Evolutionary conservation across 2,113 vertebrate genomes (phyloP).

Genomic region (Sinocyclocheilus grahami): DNA sequence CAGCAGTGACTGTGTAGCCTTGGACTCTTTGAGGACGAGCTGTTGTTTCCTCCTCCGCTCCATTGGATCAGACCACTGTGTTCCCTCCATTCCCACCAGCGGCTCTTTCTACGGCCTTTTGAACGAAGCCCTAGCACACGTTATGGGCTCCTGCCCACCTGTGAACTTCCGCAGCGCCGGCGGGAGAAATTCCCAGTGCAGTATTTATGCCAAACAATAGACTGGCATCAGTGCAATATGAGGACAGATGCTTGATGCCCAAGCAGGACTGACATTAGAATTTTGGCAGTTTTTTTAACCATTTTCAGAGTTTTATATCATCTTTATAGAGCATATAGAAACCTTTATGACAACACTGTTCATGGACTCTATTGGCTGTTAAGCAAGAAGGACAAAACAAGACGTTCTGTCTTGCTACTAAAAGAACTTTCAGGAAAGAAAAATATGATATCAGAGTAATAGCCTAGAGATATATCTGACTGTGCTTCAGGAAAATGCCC

Average conservation of each 20-base stretch:
- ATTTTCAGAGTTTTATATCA: slow-evolving; percentile 75
- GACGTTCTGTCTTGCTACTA: slow-evolving; percentile 79
- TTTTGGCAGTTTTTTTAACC: slow-evolving; percentile 64
- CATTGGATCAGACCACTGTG: slow-evolving; percentile 45
- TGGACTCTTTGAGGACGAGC: slow-evolving; percentile 40
- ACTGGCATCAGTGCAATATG: slow-evolving; percentile 74
- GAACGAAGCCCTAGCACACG: slow-evolving; percentile 22
- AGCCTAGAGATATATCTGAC: slow-evolving; percentile 79
- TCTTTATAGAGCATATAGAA: slow-evolving; percentile 74
- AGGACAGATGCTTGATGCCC: slow-evolving; percentile 78
- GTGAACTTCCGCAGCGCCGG: slow-evolving; percentile 66
- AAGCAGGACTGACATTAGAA: slow-evolving; percentile 73
- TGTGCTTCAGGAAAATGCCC: slow-evolving; percentile 77
- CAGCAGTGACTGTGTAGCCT: slow-evolving; percentile 37
- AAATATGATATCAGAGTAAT: slow-evolving; percentile 78
- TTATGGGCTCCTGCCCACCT: slow-evolving; percentile 46
- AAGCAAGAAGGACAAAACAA: slow-evolving; percentile 77
- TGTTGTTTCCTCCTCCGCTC: slow-evolving; percentile 41
- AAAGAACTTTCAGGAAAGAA: slow-evolving; percentile 80
- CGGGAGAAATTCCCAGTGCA: slow-evolving; percentile 67
- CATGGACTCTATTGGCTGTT: slow-evolving; percentile 74
- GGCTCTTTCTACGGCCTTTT: slow-evolving; percentile 72
- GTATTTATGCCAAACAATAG: slow-evolving; percentile 59
- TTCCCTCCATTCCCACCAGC: slow-evolving; percentile 43
- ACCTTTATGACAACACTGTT: slow-evolving; percentile 73